Conservation (phyloP, 1,140 invertebrate species). For the Pollicipes pollicipes region DNA sequence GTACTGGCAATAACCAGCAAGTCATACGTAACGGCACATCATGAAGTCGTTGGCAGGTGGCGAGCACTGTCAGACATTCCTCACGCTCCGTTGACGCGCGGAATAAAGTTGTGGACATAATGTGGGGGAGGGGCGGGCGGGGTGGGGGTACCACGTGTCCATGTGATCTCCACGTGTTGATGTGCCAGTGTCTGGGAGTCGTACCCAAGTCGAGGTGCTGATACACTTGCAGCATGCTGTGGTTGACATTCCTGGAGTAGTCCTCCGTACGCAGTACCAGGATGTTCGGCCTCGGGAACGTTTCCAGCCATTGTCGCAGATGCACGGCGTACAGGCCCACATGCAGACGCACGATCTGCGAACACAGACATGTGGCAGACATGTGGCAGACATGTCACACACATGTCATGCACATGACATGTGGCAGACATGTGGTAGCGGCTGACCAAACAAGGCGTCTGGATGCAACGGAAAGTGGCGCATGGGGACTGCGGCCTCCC, state of each 20-base stretch:
- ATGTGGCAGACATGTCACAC: not conserved
- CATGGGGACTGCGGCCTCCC: too few species aligned
- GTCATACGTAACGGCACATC: too few species aligned
- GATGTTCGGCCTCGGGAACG: conserved; percentile 11
- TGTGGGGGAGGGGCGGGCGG: too few species aligned
- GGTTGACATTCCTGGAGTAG: conserved; percentile 9
- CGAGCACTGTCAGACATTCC: too few species aligned
- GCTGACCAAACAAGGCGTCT: not conserved
- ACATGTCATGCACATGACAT: not conserved
- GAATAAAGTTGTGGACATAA: too few species aligned
- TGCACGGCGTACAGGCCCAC: conserved; percentile 14
- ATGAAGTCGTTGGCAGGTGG: too few species aligned
- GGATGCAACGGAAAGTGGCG: too few species aligned
- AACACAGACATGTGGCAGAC: too few species aligned
- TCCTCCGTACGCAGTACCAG: conserved; percentile 16
- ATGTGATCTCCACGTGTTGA: too few species aligned
- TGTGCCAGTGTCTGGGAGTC: not conserved
- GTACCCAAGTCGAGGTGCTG: conserved; percentile 13
- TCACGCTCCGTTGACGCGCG: too few species aligned
- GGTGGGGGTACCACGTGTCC: too few species aligned
- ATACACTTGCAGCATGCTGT: conserved; percentile 7
- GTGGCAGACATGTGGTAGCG: not conserved
- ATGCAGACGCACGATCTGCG: conserved; percentile 9
- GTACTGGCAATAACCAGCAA: too few species aligned
- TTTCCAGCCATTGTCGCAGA: conserved; percentile 12